Evolutionary conservation across 2,888 invertebrate species (phyloP).

Genomic region (Drosophila monieri): DNA sequence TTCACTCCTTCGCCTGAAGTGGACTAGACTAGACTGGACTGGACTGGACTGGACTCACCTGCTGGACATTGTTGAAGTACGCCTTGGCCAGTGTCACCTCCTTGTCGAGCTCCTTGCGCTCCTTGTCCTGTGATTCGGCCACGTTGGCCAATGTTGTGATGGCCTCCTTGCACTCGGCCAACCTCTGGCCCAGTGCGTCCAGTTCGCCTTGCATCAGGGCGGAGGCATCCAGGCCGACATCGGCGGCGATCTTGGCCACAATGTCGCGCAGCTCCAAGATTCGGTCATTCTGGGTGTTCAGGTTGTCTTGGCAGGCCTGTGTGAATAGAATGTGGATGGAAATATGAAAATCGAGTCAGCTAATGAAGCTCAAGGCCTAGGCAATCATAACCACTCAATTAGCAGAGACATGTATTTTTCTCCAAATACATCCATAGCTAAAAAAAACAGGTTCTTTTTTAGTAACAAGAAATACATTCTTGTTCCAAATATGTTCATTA

Average conservation of each 20-base stretch:
- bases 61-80: conserved; percentile 90
- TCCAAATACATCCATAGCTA: not conserved
- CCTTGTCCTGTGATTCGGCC: conserved; percentile 88
- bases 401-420: conserved; percentile 10
- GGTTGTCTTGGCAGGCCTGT: conserved; percentile 90
- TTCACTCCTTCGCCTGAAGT: not conserved
- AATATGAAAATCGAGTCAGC: conserved; percentile 17
- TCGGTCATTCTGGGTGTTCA: conserved; percentile 89
- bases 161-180: conserved; percentile 91
- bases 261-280: conserved; percentile 89
- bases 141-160: conserved; percentile 90
- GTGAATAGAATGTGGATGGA: conserved; percentile 2
- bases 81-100: conserved; percentile 86
- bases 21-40: too few relatives aligned
- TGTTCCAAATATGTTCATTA: not conserved
- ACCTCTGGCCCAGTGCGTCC: conserved; percentile 89
- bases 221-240: conserved; percentile 90
- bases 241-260: conserved; percentile 91
- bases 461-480: not conserved
- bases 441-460: conserved; percentile 6
- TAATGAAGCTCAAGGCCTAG: conserved; percentile 30
- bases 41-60: conserved; percentile 86
- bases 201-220: conserved; percentile 90
- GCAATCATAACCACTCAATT: conserved; percentile 13
- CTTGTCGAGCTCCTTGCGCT: conserved; percentile 85